A percentile compares a stretch with the other conserved stretches of the same genome.
phyloP scores from a whole-genome alignment of 2,113 vertebrate genomes.

The Larimichthys crocea region DNA sequence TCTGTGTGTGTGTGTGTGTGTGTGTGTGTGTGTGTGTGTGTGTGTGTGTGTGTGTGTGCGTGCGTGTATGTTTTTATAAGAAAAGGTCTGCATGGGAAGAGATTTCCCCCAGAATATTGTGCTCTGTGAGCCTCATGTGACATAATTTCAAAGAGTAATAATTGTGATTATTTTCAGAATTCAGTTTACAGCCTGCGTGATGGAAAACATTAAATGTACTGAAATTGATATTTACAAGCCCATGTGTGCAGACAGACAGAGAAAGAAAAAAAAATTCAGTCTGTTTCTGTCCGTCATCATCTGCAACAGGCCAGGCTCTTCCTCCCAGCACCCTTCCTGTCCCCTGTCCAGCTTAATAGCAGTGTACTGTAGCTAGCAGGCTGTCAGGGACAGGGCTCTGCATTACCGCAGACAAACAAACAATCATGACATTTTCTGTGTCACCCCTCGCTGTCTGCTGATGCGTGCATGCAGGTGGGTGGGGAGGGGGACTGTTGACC shows the following conservation, averaged over 20 bases:
- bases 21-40: conserved; percentile 2
- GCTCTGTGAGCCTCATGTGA: conserved; percentile 15
- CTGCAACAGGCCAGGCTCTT: not conserved
- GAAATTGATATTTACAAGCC: conserved; percentile 7
- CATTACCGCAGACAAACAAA: conserved; percentile 50
- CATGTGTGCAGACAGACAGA: not conserved
- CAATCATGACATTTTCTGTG: conserved; percentile 45
- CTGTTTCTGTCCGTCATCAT: not conserved
- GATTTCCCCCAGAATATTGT: conserved; percentile 23
- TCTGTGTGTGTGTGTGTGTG: conserved; percentile 17
- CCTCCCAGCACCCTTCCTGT: not conserved
- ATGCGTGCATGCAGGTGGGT: not conserved
- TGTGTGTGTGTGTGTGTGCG: not conserved
- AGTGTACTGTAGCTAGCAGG: conserved; percentile 11
- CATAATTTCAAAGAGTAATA: not conserved
- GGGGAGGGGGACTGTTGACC: not conserved
- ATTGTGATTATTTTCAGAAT: conserved; percentile 25
- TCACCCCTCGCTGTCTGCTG: not conserved
- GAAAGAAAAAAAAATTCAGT: not conserved
- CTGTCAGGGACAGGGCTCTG: conserved; percentile 40
- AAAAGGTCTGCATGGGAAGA: conserved; percentile 21
- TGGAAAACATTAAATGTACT: not conserved
- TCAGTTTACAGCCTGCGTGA: not conserved
- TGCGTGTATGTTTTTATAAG: conserved; percentile 11
- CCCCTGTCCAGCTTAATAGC: conserved; percentile 10